A percentile compares a stretch with the other conserved stretches of the same genome.
Conservation (phyloP, 37 sponge, comb jelly and placozoan genomes). For the Corticium candelabrum region DNA sequence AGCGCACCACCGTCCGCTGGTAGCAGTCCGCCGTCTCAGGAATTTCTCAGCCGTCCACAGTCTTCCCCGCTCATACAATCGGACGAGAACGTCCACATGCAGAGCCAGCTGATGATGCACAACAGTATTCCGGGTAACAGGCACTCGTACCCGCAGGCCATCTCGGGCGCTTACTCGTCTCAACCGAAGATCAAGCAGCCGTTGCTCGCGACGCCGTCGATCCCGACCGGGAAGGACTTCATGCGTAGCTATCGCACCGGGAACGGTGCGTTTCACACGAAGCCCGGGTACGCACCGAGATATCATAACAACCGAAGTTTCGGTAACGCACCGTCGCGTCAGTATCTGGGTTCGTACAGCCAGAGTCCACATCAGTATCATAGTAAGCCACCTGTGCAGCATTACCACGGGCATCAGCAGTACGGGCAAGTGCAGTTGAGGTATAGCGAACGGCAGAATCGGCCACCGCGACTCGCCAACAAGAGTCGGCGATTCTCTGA, state of each 20-base stretch:
- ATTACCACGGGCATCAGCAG: not conserved
- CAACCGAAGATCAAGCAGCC: not conserved
- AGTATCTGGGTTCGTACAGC: not conserved
- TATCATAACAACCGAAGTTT: not conserved
- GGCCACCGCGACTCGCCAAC: not conserved
- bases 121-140: too few relatives aligned
- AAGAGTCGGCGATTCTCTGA: constrained; percentile 3
- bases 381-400: not conserved
- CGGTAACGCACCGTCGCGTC: not conserved
- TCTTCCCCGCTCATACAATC: too few relatives aligned
- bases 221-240: not conserved
- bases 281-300: not conserved
- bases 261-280: not conserved
- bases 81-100: too few relatives aligned
- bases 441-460: not conserved
- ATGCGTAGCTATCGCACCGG: not conserved
- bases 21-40: too few relatives aligned
- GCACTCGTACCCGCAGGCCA: not conserved
- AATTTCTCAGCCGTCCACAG: too few relatives aligned
- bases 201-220: not conserved
- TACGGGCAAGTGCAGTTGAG: not conserved
- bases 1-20: too few relatives aligned
- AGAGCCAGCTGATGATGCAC: too few relatives aligned
- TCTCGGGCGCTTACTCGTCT: not conserved
- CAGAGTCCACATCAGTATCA: not conserved